phyloP scores from a whole-genome alignment of 2,888 invertebrate species.

The Tromatobia lineatoria region DNA sequence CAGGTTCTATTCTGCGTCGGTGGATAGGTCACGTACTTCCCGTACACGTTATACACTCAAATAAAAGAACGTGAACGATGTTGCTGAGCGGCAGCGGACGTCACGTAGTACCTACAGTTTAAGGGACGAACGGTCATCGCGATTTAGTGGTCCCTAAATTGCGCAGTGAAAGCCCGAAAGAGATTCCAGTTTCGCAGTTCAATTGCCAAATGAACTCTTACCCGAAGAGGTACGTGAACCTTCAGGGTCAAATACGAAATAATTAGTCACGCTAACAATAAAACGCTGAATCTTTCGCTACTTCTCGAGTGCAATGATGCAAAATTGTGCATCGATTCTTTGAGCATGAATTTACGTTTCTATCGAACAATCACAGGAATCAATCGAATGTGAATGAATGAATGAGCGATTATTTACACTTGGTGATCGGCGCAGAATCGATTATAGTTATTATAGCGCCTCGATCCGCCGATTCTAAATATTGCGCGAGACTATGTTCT shows the following conservation, averaged over 20 bases:
- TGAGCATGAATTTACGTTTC: no score
- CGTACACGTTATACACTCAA: constrained; percentile 5
- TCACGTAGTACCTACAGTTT: constrained; percentile 5
- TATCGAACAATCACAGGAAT: no score
- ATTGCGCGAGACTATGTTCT: no score
- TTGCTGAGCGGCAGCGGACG: not conserved
- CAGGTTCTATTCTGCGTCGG: not conserved
- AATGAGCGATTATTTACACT: not conserved
- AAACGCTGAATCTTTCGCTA: no score
- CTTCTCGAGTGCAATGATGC: no score
- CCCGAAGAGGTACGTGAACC: not conserved
- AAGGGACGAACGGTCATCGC: not conserved
- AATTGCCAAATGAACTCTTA: constrained; percentile 2
- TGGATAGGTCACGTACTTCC: constrained; percentile 29
- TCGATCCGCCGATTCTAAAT: no score
- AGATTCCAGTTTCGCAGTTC: not conserved
- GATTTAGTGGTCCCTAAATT: not conserved
- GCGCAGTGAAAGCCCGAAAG: constrained; percentile 3
- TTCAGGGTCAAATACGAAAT: constrained; percentile 2
- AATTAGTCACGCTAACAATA: no score
- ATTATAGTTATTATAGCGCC: no score
- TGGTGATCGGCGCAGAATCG: no score
- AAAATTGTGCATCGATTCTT: no score
- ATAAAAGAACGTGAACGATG: not conserved
- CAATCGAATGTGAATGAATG: not conserved